A percentile compares a stretch with the other conserved stretches of the same genome.
phyloP scores from a whole-genome alignment of 2,797 vertebrate genomes.

The Champsocephalus gunnari region DNA sequence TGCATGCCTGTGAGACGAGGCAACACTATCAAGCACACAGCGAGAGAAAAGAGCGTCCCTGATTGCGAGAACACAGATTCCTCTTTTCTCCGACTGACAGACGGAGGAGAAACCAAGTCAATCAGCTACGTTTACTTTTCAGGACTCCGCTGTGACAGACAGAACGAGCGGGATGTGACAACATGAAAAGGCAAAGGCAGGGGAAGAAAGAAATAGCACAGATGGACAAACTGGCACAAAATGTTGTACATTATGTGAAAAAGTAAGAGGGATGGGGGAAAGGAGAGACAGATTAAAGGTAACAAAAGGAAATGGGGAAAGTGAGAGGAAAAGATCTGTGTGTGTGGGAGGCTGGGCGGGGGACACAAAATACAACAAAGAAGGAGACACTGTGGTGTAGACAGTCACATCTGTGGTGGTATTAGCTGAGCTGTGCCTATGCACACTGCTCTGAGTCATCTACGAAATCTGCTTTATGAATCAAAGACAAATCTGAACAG shows the following conservation, averaged over 20 bases:
- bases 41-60: conserved; percentile 54
- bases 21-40: conserved; percentile 58
- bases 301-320: conserved; percentile 31
- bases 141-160: conserved; percentile 61
- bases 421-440: conserved; percentile 36
- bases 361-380: conserved; percentile 44
- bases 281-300: conserved; percentile 23
- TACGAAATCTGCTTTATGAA: conserved; percentile 28
- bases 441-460: conserved; percentile 38
- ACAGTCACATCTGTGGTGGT: conserved; percentile 50
- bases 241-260: conserved; percentile 9
- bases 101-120: conserved; percentile 63
- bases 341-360: conserved; percentile 6
- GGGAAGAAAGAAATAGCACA: conserved; percentile 23
- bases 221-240: conserved; percentile 31
- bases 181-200: conserved; percentile 46
- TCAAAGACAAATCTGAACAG: conserved; percentile 6
- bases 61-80: conserved; percentile 64
- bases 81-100: conserved; percentile 58
- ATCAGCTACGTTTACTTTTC: conserved; percentile 65
- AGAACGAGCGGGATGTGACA: conserved; percentile 47
- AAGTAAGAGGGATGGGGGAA: conserved; percentile 22
- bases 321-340: conserved; percentile 28
- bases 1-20: conserved; percentile 39
- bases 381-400: conserved; percentile 8